Evolutionary conservation across 2,113 vertebrate species (phyloP).

Genomic region (Nannobrachium achirus): DNA sequence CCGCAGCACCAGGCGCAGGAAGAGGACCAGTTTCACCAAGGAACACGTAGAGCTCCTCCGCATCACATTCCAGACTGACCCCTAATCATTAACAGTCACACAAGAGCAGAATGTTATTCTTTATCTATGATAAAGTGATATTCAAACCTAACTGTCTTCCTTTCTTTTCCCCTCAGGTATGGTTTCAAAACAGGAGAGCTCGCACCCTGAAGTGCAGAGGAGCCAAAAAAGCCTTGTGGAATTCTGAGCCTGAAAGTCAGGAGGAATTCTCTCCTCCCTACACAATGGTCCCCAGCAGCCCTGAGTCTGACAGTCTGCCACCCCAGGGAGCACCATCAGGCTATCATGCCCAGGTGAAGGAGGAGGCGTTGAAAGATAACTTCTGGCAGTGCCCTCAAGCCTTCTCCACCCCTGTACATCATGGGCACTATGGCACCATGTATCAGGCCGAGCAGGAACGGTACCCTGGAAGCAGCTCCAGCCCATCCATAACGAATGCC

Average conservation of each 20-base stretch:
- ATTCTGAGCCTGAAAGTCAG: conserved; percentile 53
- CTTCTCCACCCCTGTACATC: conserved; percentile 30
- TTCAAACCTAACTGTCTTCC: conserved; percentile 7
- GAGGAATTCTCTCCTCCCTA: conserved; percentile 36
- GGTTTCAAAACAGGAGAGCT: conserved; percentile 82
- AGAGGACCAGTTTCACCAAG: conserved; percentile 81
- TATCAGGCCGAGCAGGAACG: conserved; percentile 42
- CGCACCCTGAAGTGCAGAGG: conserved; percentile 77
- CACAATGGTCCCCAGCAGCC: not conserved
- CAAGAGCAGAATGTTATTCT: conserved; percentile 27
- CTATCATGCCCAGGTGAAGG: conserved; percentile 61
- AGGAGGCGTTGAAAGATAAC: too few species aligned
- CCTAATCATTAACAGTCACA: conserved; percentile 73
- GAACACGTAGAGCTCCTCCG: conserved; percentile 77
- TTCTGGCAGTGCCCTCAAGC: conserved; percentile 45
- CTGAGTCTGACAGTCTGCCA: conserved; percentile 13
- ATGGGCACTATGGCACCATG: conserved; percentile 43
- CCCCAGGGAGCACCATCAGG: conserved; percentile 39
- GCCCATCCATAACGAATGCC: conserved; percentile 30
- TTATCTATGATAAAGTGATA: too few species aligned
- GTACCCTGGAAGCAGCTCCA: conserved; percentile 16
- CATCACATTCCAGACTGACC: conserved; percentile 75
- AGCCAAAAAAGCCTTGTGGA: conserved; percentile 67
- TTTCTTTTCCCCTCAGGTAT: conserved; percentile 73
- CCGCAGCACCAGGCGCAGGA: conserved; percentile 75